Evolutionary conservation across 2,797 vertebrate genomes (phyloP).

Genomic region (Propithecus deckenii): DNA sequence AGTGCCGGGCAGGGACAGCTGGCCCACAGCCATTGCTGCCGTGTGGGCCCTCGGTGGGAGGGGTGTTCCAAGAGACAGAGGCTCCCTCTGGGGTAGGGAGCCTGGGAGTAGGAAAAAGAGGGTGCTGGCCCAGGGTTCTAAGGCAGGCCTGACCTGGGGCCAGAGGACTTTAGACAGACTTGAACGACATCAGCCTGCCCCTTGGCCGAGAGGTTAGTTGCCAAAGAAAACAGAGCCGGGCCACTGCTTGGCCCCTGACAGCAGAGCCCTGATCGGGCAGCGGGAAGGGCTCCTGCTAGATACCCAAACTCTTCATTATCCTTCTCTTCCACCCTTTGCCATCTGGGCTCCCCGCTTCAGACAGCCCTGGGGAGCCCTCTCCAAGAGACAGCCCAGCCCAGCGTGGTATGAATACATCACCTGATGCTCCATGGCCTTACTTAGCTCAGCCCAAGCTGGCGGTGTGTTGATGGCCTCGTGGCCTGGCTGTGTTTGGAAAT

Average conservation of each 20-base stretch:
- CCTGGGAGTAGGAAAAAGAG: neutral
- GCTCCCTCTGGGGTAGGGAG: neutral
- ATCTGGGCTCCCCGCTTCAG: neutral
- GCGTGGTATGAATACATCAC: neutral
- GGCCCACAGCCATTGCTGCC: neutral
- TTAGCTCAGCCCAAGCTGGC: neutral
- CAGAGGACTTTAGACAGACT: neutral
- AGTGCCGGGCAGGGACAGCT: neutral
- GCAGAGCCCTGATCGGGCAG: accelerated
- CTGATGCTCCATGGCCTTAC: neutral
- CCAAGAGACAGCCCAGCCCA: neutral
- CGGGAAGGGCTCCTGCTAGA: neutral
- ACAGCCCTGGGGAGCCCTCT: neutral
- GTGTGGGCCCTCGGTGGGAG: neutral
- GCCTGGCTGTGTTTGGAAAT: neutral
- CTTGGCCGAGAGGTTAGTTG: neutral
- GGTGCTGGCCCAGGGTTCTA: neutral
- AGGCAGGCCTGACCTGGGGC: neutral
- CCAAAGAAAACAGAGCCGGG: neutral
- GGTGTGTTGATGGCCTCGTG: neutral
- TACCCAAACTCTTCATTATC: neutral
- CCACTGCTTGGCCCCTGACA: neutral
- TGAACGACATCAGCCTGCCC: neutral
- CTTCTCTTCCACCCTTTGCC: neutral
- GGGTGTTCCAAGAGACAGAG: neutral